Percentiles rank a stretch among this genome's conserved stretches.
These are phyloP conservation scores for Phaonia tiefii DNA, from an alignment of 2,888 invertebrate species.

Conservation along the genomic window DNA sequence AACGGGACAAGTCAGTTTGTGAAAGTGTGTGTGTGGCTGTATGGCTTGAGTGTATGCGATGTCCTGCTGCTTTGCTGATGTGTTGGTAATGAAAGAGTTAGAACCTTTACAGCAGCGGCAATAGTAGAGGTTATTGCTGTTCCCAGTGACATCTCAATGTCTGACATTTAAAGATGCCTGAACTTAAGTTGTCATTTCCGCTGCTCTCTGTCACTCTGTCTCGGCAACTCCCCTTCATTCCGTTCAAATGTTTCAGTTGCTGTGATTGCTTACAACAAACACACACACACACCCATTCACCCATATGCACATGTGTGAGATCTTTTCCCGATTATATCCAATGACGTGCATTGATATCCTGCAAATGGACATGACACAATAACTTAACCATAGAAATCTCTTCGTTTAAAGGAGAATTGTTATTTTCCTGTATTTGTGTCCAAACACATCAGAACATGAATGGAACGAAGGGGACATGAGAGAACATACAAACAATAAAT, in stretches of 20 bases:
- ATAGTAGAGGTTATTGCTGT: too few species aligned
- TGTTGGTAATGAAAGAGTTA: too few species aligned
- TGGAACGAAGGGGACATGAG: too few species aligned
- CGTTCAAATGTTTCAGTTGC: not conserved
- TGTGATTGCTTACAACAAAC: not conserved
- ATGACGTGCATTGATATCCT: not conserved
- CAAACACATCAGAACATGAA: too few species aligned
- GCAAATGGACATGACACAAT: slow-evolving; percentile 6
- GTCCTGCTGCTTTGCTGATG: not conserved
- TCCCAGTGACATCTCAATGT: slow-evolving; percentile 34
- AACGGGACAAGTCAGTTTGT: slow-evolving; percentile 17
- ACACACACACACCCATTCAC: too few species aligned
- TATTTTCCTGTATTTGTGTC: too few species aligned
- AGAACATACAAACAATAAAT: not conserved
- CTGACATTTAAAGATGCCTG: slow-evolving; percentile 44
- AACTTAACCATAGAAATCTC: not conserved
- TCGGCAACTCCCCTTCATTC: not conserved
- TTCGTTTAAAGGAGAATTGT: too few species aligned
- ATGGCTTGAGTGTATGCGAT: not conserved
- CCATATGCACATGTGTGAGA: too few species aligned
- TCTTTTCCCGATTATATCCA: not conserved
- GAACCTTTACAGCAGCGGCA: too few species aligned
- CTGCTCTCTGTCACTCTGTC: slow-evolving; percentile 32
- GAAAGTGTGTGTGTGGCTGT: not conserved
- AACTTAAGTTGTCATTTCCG: slow-evolving; percentile 59